Conservation (phyloP, 2,888 invertebrate genomes). For the Theristus sp. region DNA sequence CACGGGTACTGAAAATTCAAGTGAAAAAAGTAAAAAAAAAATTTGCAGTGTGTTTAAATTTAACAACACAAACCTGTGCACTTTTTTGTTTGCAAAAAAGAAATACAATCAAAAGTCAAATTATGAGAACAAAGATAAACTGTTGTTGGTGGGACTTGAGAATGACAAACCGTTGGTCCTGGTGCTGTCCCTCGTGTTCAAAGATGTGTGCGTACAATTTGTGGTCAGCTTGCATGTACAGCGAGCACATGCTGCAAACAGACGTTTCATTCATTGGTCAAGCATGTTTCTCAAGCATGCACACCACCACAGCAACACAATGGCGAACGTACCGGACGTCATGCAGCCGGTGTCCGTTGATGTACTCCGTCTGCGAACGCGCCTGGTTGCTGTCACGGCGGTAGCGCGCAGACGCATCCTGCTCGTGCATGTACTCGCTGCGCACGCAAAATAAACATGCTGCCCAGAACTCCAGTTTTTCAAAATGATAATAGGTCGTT, state of each 20-base stretch:
- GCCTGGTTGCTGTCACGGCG: background rate
- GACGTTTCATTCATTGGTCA: background rate
- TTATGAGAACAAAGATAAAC: constrained; percentile 2
- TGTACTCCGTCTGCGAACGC: background rate
- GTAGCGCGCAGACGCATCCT: background rate
- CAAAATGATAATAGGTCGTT: too few relatives aligned
- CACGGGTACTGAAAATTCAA: constrained; percentile 49
- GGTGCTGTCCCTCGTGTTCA: constrained; percentile 36
- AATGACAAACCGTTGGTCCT: constrained; percentile 9
- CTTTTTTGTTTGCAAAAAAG: background rate
- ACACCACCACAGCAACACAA: too few relatives aligned
- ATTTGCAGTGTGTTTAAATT: too few relatives aligned
- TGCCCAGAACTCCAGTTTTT: too few relatives aligned
- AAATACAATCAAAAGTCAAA: background rate
- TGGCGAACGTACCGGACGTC: constrained; percentile 47
- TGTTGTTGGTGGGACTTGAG: too few relatives aligned
- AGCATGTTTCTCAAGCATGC: background rate
- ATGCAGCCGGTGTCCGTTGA: background rate
- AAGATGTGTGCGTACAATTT: constrained; percentile 86
- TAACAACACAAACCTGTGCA: background rate
- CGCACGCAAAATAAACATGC: background rate
- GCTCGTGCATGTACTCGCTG: background rate
- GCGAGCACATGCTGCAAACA: constrained; percentile 15
- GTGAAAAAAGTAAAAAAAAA: background rate
- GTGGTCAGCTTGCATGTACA: constrained; percentile 94